A percentile compares a stretch with the other conserved stretches of the same genome.
Conservation (phyloP, 2,797 vertebrate genomes). For the Sternarchorhynchus goeldii region DNA sequence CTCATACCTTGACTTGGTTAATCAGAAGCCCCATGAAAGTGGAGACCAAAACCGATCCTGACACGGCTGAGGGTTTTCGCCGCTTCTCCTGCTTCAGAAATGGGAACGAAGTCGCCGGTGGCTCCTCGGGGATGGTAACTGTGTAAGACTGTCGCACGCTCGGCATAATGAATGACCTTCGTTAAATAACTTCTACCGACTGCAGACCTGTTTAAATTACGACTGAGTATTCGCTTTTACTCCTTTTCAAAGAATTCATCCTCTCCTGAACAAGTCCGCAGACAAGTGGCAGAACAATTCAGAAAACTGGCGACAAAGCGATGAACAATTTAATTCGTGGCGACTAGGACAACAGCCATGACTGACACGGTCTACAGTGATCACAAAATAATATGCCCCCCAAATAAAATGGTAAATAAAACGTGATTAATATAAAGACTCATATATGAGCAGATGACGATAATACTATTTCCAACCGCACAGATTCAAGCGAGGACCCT, state of each 20-base stretch:
- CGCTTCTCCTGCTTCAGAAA: conserved; percentile 81
- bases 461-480: not conserved
- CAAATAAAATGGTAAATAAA: not conserved
- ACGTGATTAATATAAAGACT: not conserved
- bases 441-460: not conserved
- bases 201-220: too few species aligned
- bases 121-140: conserved; percentile 87
- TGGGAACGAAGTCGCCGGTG: conserved; percentile 77
- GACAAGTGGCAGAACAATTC: conserved; percentile 4
- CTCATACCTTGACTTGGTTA: conserved; percentile 90
- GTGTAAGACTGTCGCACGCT: conserved; percentile 89
- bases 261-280: not conserved
- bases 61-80: conserved; percentile 79
- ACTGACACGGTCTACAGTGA: not conserved
- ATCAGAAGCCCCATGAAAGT: conserved; percentile 90
- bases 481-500: not conserved
- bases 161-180: conserved; percentile 47
- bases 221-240: not conserved
- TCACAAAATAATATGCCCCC: not conserved
- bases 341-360: not conserved
- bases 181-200: not conserved
- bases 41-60: conserved; percentile 85
- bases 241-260: not conserved
- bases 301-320: not conserved
- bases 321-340: not conserved